These are phyloP conservation scores for Serilophus lunatus DNA, from an alignment of 2,113 vertebrate species.

Conservation along the genomic window DNA sequence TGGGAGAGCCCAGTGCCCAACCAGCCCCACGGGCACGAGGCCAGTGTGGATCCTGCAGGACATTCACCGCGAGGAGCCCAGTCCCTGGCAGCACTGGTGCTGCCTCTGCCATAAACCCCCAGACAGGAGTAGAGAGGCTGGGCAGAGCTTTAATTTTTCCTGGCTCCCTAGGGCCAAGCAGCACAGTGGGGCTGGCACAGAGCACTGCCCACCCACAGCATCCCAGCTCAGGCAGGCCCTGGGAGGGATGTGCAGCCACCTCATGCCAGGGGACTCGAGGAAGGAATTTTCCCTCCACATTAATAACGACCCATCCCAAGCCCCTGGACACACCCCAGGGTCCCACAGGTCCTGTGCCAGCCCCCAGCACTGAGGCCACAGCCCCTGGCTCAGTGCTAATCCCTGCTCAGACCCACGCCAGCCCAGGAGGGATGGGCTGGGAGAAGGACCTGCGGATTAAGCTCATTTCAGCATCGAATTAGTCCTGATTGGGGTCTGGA, in stretches of 20 bases:
- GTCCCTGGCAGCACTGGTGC: neutral
- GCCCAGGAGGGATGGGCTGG: neutral
- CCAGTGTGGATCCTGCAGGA: neutral
- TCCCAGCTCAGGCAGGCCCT: neutral
- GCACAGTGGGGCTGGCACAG: neutral
- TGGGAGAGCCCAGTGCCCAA: neutral
- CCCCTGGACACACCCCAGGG: neutral
- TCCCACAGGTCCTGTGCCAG: neutral
- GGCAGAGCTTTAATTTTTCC: neutral
- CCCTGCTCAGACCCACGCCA: neutral
- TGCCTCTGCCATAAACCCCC: neutral
- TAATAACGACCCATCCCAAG: neutral
- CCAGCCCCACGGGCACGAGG: rapidly evolving
- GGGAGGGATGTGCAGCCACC: neutral
- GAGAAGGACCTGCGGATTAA: neutral
- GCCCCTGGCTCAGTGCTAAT: neutral
- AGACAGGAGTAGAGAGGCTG: neutral
- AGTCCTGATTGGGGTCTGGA: constrained; percentile 20
- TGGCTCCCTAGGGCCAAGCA: neutral
- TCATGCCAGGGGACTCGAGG: rapidly evolving
- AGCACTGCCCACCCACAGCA: neutral
- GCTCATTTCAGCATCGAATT: constrained; percentile 2
- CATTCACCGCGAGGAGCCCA: rapidly evolving
- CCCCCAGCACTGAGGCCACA: neutral
- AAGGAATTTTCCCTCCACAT: neutral